Evolutionary conservation across 2,113 vertebrate genomes (phyloP), one percentile per base, ranked within the genome.

Genomic region (Phodopus roborovskii): DNA sequence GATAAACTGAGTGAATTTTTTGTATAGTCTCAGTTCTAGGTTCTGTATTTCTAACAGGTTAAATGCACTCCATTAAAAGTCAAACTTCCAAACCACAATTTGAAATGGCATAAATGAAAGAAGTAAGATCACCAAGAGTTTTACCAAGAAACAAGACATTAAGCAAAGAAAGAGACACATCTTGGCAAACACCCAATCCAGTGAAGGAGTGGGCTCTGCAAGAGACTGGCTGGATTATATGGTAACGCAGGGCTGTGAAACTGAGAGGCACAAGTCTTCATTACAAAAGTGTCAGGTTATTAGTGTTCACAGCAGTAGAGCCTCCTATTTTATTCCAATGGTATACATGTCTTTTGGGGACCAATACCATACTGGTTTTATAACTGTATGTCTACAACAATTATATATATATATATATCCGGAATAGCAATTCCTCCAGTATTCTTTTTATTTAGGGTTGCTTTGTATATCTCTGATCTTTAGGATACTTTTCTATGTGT

Each of bases 141-240:
- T 53, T 36, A 62, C 45, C 71, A 15, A n/a, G 6, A 77, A 68
- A 71, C 20, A 64, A 77, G 45, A 68, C n/a, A 62, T 62, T 36
- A 30, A 17, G 13, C 2, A 84, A 93, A 88, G 8, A 89, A 90
- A 45, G 30, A n/a, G 56, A 66, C 7, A 2, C 62, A 64, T 33
- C 53, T 60, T 33, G 10, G 26, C 1, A 91, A 83, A 19, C 15
- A 2, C 7, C 45, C 28, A 74, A 30, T 42, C 36, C 9, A 88
- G 45, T 26, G 26, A 19, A 93, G 28, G 20, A 62, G 7, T 56
- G 4, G 22, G 10, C 36, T 36, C 33, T 20, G 9, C 50, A 2
- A 1, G 50, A 53, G n/a, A 2, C 12, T 53, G 50, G 36, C 2
- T 2, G n/a, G 19, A 26, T 13, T 19, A 11, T 10, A 8, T 7